Conservation (phyloP, 2,113 vertebrate species). For the Gymnogyps californianus region DNA sequence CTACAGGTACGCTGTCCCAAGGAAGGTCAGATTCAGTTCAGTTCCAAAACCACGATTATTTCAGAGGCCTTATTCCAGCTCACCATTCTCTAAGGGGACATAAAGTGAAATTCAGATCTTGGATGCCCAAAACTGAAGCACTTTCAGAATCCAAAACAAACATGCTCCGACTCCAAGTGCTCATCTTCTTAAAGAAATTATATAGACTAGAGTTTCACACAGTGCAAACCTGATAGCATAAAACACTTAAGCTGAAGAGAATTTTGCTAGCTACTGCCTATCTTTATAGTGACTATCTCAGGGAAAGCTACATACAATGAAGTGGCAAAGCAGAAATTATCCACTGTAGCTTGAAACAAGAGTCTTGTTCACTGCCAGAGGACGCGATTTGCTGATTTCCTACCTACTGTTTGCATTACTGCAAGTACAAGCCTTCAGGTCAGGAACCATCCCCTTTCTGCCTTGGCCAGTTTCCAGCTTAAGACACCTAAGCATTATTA, state of each 20-base stretch:
- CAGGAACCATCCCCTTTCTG: neutral
- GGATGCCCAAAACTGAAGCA: neutral
- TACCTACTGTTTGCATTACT: neutral
- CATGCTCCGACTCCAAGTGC: neutral
- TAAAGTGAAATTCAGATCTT: neutral
- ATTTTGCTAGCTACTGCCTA: neutral
- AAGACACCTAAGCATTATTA: neutral
- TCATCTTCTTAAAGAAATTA: neutral
- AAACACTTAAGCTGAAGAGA: neutral
- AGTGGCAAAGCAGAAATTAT: neutral
- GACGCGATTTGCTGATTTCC: neutral
- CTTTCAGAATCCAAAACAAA: neutral
- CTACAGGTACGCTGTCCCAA: neutral
- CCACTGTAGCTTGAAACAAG: neutral
- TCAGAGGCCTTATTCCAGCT: neutral
- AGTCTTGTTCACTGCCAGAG: neutral
- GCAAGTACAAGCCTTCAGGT: neutral
- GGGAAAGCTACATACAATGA: neutral
- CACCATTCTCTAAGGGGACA: neutral
- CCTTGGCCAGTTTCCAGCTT: neutral
- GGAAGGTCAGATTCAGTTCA: neutral
- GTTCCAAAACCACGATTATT: neutral
- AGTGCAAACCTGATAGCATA: neutral
- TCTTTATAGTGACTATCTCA: neutral
- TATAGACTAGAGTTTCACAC: neutral